Evolutionary conservation across 2,888 invertebrate genomes (phyloP), one percentile per base, ranked within the genome.

Genomic region (Crioceris asparagi): DNA sequence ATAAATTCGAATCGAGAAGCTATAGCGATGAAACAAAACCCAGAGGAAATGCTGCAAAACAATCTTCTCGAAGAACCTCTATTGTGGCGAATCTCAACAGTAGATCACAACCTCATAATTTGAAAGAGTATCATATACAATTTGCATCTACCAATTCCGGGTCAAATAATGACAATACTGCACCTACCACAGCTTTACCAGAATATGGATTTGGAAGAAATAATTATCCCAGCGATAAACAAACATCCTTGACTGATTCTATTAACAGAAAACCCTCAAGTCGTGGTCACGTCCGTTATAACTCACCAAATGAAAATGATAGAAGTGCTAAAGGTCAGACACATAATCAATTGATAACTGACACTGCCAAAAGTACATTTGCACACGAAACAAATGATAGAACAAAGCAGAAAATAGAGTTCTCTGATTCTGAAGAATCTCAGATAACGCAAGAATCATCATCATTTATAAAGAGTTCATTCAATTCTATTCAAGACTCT

Each of bases 361-460:
- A 30, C 2, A 26, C 16, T 12, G 23, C 30, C 3, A 10, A 11
- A 11, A 30, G 30, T 16, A 17, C 14, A 6, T 30, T 30, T 12
- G 14, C n/a, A 8, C 10, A n/a, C n/a, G 29, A 29, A 29, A 45
- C 41, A 21, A 38, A 39, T 17, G 23, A 6, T 21, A 39, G 26
- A 25, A 36, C 10, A 7, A 7, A 7, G 7, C 6, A 6, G 10
- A 29, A 5, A 23, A 16, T 15, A 11, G 33, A 33, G 12, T 16
- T 14, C 23, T 12, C 12, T 12, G 51, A 50, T 12, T 53, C 52
- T 1, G 54, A 54, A 6, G 59, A 84, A 60, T 72, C 74, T 54
- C 83, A 83, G 57, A 71, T 79, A 2, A 72, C 79, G 0, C 83
- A 85, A 6, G 86, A 86, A 61, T 77, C 80, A 5, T 80, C 82